A percentile compares a stretch with the other conserved stretches of the same genome.
phyloP scores from a whole-genome alignment of 2,888 invertebrate species.

The Laspeyria flexula region DNA sequence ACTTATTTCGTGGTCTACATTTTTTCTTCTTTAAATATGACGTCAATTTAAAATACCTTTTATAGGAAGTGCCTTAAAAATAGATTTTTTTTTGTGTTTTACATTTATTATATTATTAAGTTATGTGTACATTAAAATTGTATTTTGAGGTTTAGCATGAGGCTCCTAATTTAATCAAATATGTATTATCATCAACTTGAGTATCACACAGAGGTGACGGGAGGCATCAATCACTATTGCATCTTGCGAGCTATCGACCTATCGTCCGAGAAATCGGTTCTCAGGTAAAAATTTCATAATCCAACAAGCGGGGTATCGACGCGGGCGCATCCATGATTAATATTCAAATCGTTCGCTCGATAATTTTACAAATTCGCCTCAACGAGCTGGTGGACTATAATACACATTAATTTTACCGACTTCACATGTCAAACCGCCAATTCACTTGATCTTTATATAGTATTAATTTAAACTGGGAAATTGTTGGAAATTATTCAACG shows the following conservation, averaged over 20 bases:
- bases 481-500: conserved; percentile 50
- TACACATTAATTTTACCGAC: conserved; percentile 80
- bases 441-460: conserved; percentile 80
- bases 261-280: conserved; percentile 29
- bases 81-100: too few species aligned
- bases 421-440: conserved; percentile 81
- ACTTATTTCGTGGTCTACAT: too few species aligned
- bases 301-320: conserved; percentile 52
- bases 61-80: too few species aligned
- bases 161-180: too few species aligned
- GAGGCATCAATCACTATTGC: too few species aligned
- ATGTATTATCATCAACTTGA: too few species aligned
- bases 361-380: conserved; percentile 81
- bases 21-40: too few species aligned
- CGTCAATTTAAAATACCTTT: too few species aligned
- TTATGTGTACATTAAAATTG: too few species aligned
- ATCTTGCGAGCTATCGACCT: conserved; percentile 4
- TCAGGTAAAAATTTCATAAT: conserved; percentile 48
- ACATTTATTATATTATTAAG: too few species aligned
- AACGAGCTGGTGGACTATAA: conserved; percentile 79
- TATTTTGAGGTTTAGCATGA: too few species aligned
- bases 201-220: too few species aligned
- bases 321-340: conserved; percentile 68
- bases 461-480: conserved; percentile 72
- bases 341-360: conserved; percentile 76